Evolutionary conservation across 2,797 vertebrate species (phyloP).

Genomic region (Enteromius anoplus): DNA sequence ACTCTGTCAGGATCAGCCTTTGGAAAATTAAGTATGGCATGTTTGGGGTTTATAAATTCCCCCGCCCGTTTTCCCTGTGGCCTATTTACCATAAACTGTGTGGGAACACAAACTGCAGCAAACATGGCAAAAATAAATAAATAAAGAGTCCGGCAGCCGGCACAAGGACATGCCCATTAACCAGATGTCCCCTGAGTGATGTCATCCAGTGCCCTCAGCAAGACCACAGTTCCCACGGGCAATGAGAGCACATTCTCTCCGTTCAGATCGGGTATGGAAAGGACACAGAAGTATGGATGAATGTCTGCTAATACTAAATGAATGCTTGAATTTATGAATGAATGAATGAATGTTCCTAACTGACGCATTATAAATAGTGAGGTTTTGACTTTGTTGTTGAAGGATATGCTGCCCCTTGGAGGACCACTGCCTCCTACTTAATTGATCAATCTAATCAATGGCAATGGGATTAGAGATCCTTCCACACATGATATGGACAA

Average conservation of each 20-base stretch:
- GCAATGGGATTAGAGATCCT: slow-evolving; percentile 31
- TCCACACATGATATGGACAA: background rate
- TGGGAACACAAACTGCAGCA: slow-evolving; percentile 39
- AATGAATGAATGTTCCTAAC: background rate
- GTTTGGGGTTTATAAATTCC: slow-evolving; percentile 50
- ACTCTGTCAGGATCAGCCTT: slow-evolving; percentile 61
- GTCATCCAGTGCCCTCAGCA: slow-evolving; percentile 27
- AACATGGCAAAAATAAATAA: slow-evolving; percentile 53
- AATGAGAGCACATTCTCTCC: background rate
- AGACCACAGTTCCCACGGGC: slow-evolving; percentile 7
- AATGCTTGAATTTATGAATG: background rate
- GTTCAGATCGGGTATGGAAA: slow-evolving; percentile 1
- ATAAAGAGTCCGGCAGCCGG: slow-evolving; percentile 34
- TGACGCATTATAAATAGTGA: background rate
- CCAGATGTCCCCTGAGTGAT: slow-evolving; percentile 33
- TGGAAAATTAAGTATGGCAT: slow-evolving; percentile 56
- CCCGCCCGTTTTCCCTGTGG: slow-evolving; percentile 54
- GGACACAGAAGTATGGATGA: background rate
- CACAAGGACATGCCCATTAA: slow-evolving; percentile 20
- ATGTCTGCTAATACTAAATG: background rate
- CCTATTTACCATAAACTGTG: slow-evolving; percentile 60
- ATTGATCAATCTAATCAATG: slow-evolving; percentile 51
- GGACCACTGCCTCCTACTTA: slow-evolving; percentile 47
- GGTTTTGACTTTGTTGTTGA: background rate
- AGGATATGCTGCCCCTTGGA: background rate